Evolutionary conservation across 2,113 vertebrate species (phyloP).

Genomic region (Oncorhynchus kisutch): DNA sequence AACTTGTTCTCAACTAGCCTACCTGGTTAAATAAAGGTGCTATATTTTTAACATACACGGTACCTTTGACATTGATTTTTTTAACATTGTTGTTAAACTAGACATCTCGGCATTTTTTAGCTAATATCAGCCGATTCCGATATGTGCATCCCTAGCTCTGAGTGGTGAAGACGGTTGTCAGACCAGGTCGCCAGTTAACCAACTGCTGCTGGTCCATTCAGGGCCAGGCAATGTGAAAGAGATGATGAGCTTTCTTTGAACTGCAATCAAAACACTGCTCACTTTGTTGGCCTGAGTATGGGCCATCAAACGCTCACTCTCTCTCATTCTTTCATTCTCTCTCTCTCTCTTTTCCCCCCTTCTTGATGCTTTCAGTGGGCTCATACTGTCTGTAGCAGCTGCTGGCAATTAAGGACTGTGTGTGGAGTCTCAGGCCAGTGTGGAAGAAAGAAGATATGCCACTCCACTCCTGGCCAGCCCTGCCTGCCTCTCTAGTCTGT

Average conservation of each 20-base stretch:
- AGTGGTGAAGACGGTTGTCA: neutral
- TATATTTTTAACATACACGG: too few species aligned
- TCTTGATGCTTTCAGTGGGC: slow-evolving; percentile 1
- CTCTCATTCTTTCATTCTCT: slow-evolving; percentile 31
- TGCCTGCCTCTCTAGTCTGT: slow-evolving; percentile 10
- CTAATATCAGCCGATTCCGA: too few species aligned
- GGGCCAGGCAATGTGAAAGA: slow-evolving; percentile 50
- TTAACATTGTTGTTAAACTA: too few species aligned
- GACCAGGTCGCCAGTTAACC: neutral
- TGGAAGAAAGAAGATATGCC: slow-evolving; percentile 3
- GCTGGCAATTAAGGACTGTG: slow-evolving; percentile 73
- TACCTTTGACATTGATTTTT: too few species aligned
- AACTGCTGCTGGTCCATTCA: slow-evolving; percentile 34
- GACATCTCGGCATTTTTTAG: too few species aligned
- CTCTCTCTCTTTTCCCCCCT: slow-evolving; percentile 37
- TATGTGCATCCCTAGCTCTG: too few species aligned
- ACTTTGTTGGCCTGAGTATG: slow-evolving; percentile 54
- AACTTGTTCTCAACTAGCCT: too few species aligned
- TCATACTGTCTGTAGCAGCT: slow-evolving; percentile 61
- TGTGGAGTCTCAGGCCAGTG: slow-evolving; percentile 54
- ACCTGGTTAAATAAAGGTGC: too few species aligned
- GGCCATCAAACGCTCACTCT: slow-evolving; percentile 52
- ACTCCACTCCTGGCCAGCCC: slow-evolving; percentile 25
- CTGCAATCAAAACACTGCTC: slow-evolving; percentile 66
- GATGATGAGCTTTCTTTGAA: slow-evolving; percentile 70